A percentile compares a stretch with the other conserved stretches of the same genome.
phyloP scores from a whole-genome alignment of 2,797 vertebrate species.

The Malacoraja senta region DNA sequence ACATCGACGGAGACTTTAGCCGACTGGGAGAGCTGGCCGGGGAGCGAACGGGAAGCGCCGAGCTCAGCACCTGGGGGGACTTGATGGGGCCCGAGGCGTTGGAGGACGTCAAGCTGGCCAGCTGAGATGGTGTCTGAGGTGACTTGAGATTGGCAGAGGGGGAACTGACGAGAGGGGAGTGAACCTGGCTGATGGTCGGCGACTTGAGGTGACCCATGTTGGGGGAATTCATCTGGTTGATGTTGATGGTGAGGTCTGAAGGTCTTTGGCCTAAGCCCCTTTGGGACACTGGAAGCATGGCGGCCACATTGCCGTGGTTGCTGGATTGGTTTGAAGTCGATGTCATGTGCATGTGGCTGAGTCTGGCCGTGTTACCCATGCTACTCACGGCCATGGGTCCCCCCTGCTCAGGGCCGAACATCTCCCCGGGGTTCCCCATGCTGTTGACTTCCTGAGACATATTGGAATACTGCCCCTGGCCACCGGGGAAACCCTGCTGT shows the following conservation, averaged over 20 bases:
- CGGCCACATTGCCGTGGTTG: conserved; percentile 45
- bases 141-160: conserved; percentile 87
- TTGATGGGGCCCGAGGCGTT: conserved; percentile 59
- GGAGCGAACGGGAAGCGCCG: conserved; percentile 76
- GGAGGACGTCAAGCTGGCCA: conserved; percentile 61
- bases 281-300: conserved; percentile 63
- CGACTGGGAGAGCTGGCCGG: conserved; percentile 79
- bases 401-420: conserved; percentile 76
- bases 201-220: conserved; percentile 85
- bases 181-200: conserved; percentile 79
- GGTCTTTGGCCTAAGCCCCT: conserved; percentile 69
- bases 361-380: conserved; percentile 68
- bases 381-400: conserved; percentile 54
- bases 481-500: conserved; percentile 65
- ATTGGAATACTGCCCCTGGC: conserved; percentile 66
- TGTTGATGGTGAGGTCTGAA: conserved; percentile 76
- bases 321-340: conserved; percentile 50
- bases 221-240: conserved; percentile 78
- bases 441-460: conserved; percentile 69
- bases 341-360: conserved; percentile 82
- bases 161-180: conserved; percentile 79
- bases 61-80: conserved; percentile 83
- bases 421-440: conserved; percentile 51
- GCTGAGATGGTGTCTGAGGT: conserved; percentile 72
- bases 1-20: conserved; percentile 84